These are phyloP conservation scores for Oeneis ivallda DNA, from an alignment of 2,888 invertebrate species.

Conservation along the genomic window DNA sequence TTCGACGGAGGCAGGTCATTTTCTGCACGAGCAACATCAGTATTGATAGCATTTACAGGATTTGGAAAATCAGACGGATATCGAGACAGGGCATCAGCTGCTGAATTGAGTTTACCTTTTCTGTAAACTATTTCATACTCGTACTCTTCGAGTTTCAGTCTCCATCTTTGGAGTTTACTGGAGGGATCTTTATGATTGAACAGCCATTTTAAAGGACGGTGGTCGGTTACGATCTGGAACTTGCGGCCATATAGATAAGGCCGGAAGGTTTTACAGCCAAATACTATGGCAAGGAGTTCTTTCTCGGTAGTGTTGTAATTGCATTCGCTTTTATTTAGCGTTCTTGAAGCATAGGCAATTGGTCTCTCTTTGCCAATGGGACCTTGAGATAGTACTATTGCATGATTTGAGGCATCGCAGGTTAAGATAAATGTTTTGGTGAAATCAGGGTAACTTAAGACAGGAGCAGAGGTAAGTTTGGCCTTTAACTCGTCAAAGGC, in stretches of 20 bases:
- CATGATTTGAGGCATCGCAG: slow-evolving; percentile 40
- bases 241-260: slow-evolving; percentile 30
- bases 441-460: slow-evolving; percentile 54
- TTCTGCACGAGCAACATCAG: no score
- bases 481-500: slow-evolving; percentile 41
- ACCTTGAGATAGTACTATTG: slow-evolving; percentile 47
- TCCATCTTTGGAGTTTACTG: slow-evolving; percentile 29
- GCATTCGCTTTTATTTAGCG: slow-evolving; percentile 40
- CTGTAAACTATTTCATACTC: slow-evolving; percentile 36
- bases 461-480: slow-evolving; percentile 39
- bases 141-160: slow-evolving; percentile 37
- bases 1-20: not conserved
- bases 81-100: slow-evolving; percentile 42
- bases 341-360: slow-evolving; percentile 40
- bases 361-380: slow-evolving; percentile 41
- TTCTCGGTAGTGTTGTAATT: slow-evolving; percentile 41
- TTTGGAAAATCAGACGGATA: no score
- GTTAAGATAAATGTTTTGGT: slow-evolving; percentile 41
- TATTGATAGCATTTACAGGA: slow-evolving; percentile 23
- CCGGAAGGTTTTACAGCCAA: slow-evolving; percentile 33
- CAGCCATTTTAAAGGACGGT: slow-evolving; percentile 5
- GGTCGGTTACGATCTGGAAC: not conserved
- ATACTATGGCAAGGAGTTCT: slow-evolving; percentile 31
- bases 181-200: slow-evolving; percentile 23
- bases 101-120: slow-evolving; percentile 32